Percentiles rank a stretch among this genome's conserved stretches.
These are phyloP conservation scores for Eupithecia inturbata DNA, from an alignment of 2,888 invertebrate species.

Conservation along the genomic window DNA sequence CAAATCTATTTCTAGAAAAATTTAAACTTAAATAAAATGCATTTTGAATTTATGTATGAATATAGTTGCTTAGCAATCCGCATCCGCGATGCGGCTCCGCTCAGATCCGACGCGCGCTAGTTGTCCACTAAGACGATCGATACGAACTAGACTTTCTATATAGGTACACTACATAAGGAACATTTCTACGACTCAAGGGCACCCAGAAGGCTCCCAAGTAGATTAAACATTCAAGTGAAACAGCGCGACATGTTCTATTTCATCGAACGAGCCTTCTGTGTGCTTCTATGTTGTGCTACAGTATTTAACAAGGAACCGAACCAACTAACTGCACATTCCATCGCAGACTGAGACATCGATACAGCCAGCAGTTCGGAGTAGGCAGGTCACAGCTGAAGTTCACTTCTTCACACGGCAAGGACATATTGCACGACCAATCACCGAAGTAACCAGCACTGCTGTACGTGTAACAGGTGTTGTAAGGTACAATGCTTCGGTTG, in stretches of 20 bases:
- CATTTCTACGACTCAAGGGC: background rate
- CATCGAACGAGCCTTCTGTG: background rate
- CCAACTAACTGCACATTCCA: slow-evolving; percentile 66
- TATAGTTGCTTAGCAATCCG: too few species aligned
- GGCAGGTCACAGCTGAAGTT: slow-evolving; percentile 2
- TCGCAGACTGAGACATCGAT: slow-evolving; percentile 51
- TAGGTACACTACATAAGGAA: background rate
- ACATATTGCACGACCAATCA: background rate
- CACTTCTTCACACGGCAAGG: background rate
- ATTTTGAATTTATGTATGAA: too few species aligned
- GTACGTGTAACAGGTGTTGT: background rate
- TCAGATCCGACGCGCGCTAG: background rate
- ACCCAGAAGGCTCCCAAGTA: background rate
- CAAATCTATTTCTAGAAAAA: background rate
- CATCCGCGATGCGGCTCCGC: background rate
- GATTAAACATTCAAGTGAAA: background rate
- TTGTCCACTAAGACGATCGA: background rate
- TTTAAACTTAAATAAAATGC: background rate
- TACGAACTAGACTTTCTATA: background rate
- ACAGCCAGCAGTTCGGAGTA: slow-evolving; percentile 26
- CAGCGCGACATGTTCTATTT: background rate
- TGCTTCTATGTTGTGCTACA: background rate
- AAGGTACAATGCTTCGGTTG: background rate
- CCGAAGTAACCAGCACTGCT: background rate
- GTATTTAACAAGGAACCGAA: slow-evolving; percentile 15